Conservation (phyloP, 2,888 invertebrate species). For the Cremastobaeus sp. region DNA sequence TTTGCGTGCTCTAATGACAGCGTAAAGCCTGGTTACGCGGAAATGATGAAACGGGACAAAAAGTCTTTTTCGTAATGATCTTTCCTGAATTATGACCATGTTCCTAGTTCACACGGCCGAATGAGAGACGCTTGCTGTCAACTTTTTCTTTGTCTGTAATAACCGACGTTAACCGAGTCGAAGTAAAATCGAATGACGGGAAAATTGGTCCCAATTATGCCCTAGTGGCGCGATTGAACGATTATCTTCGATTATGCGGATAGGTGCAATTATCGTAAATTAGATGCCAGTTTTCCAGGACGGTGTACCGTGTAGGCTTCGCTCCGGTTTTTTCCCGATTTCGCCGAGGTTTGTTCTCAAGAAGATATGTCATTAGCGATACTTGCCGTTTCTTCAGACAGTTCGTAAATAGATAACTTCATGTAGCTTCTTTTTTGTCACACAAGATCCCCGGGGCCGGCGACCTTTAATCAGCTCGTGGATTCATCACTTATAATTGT, state of each 20-base stretch:
- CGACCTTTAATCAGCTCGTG: slow-evolving; percentile 31
- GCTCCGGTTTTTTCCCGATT: slow-evolving; percentile 41
- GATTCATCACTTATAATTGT: slow-evolving; percentile 8
- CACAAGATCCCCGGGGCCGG: slow-evolving; percentile 17
- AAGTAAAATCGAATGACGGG: slow-evolving; percentile 61
- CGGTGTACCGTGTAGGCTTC: slow-evolving; percentile 26
- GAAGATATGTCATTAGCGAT: slow-evolving; percentile 50
- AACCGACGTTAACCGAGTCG: slow-evolving; percentile 39
- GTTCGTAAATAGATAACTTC: slow-evolving; percentile 24
- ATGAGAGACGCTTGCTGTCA: slow-evolving; percentile 35
- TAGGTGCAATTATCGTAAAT: slow-evolving; percentile 59
- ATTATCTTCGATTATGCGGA: slow-evolving; percentile 56
- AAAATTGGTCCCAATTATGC: slow-evolving; percentile 61
- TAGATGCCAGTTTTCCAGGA: slow-evolving; percentile 54
- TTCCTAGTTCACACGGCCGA: slow-evolving; percentile 30
- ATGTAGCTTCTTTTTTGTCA: slow-evolving; percentile 18
- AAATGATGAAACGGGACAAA: slow-evolving; percentile 20
- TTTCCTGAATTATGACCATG: slow-evolving; percentile 27
- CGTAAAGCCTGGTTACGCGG: slow-evolving; percentile 32
- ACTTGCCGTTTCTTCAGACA: slow-evolving; percentile 44
- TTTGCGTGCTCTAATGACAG: slow-evolving; percentile 29
- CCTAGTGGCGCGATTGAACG: slow-evolving; percentile 52
- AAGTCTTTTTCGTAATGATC: slow-evolving; percentile 24
- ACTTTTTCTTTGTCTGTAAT: slow-evolving; percentile 44
- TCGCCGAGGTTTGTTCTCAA: slow-evolving; percentile 23